Conservation (phyloP, 2,113 vertebrate genomes). For the Lamprotornis superbus region DNA sequence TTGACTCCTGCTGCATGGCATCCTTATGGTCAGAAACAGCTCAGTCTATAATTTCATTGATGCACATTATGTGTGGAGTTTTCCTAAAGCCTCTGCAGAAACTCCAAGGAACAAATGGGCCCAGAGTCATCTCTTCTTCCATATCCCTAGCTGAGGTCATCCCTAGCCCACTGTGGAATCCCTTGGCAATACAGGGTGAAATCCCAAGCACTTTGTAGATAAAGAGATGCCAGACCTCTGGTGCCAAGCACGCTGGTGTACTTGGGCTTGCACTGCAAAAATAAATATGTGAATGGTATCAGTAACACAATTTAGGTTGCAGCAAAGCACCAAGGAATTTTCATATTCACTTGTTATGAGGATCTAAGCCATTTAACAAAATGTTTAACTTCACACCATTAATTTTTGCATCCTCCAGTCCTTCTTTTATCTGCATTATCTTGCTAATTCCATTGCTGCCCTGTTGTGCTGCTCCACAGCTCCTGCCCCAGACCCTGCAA, state of each 20-base stretch:
- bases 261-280: neutral
- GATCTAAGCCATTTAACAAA: neutral
- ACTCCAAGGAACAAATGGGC: neutral
- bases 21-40: neutral
- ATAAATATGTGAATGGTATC: neutral
- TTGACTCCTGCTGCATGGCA: neutral
- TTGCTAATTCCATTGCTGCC: neutral
- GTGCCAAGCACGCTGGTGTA: neutral
- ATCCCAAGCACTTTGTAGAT: neutral
- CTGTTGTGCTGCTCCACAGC: fast-evolving
- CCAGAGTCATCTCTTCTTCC: neutral
- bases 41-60: neutral
- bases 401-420: neutral
- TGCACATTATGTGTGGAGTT: neutral
- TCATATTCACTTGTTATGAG: neutral
- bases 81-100: neutral
- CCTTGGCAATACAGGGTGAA: neutral
- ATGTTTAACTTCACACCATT: neutral
- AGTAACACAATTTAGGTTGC: neutral
- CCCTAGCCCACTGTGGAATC: neutral
- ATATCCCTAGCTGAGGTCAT: neutral
- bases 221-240: neutral
- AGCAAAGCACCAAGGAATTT: neutral
- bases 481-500: neutral
- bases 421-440: neutral